Base-by-base conservation (phyloP, 2,797 vertebrate genomes). In the Chaunax sp. region DNA sequence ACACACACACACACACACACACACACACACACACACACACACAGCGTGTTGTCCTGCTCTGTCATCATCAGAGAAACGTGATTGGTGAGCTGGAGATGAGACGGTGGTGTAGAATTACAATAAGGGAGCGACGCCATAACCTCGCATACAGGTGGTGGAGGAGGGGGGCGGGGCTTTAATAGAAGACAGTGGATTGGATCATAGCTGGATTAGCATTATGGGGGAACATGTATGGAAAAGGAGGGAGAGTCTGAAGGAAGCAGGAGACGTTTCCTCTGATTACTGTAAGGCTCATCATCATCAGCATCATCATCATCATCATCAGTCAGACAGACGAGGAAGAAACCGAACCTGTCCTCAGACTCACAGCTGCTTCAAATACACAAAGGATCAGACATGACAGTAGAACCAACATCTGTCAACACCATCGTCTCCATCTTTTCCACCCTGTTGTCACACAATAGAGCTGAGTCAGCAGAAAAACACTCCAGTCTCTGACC, bases 171-270 rank as follows among this genome's bases (percentile, higher is more conserved):
- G 35, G 20, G 25, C 13, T 46, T 58, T 66, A 37, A 58, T 76
- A 64, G 51, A n/a, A 69, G 26, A 53, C 69, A 53, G 52, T 51
- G 33, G 60, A 37, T 15, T 25, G 35, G 60, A 70, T 70, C 65
- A 73, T 55, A 6, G 37, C n/a, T 40, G 55, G 53, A 49, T 76
- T 61, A 62, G 40, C 9, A 52, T 72, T 41, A 22, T 38, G 47
- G n/a, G 44, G 54, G 22, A n/a, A n/a, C 57, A 67, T 69, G 5
- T 54, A 23, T 25, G 14, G 41, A 30, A 18, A 44, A 12, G 40
- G 45, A 11, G 15, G 23, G 22, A 11, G 14, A 38, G 50, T 20
- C 6, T 25, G 23, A 30, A 18, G 56, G 43, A 44, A 45, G 4
- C 16, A 45, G 54, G 14, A 57, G 37, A 59, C 16, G 35, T 56